Evolutionary conservation across 2,797 vertebrate species (phyloP), one percentile per base, ranked within the genome.

Genomic region (Protosalanx chinensis): DNA sequence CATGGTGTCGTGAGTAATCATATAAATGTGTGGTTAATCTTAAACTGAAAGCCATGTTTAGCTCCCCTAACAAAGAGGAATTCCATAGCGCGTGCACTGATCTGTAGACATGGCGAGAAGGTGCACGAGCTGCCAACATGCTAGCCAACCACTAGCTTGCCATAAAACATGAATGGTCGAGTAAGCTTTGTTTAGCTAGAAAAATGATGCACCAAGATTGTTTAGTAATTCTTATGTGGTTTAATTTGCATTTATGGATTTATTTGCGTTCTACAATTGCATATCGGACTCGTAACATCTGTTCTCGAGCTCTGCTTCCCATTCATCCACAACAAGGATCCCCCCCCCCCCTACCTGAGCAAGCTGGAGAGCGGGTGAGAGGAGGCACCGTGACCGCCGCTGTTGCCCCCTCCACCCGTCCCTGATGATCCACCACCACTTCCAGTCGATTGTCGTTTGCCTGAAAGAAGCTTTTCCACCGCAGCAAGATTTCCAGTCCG

Each of bases 381-480:
- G 76, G 91, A 90, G 80, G 90, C 87, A 70, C 93, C 92, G 84
- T 92, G 89, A n/a, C 93, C 91, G 58, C 94, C 79, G 81, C 92
- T 84, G 68, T 89, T 88, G 12, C 90, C 76, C 8, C 91, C 87
- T 81, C 93, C 86, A 4, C 92, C 85, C 61, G 86, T 84, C 1
- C 91, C 92, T 0, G 87, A 87, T 27, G 87, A 86, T 0, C 93
- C 90, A 18, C 88, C 59, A 64, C 93, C 91, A 81, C 91, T 89
- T 72, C 94, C 95, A 0, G 93, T 91, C 66, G 95, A 94, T 71
- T 94, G 93, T 68, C 96, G 91, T 88, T 96, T 98, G 70, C 95
- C 96, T 64, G 95, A 95, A 62, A 98, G 89, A 79, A 98, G 94
- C 92, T 97, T 97, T 91, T 98, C 97, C 84, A 97, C 96, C 0